Evolutionary conservation across 2,113 vertebrate genomes (phyloP).

Genomic region (Saccopteryx bilineata): DNA sequence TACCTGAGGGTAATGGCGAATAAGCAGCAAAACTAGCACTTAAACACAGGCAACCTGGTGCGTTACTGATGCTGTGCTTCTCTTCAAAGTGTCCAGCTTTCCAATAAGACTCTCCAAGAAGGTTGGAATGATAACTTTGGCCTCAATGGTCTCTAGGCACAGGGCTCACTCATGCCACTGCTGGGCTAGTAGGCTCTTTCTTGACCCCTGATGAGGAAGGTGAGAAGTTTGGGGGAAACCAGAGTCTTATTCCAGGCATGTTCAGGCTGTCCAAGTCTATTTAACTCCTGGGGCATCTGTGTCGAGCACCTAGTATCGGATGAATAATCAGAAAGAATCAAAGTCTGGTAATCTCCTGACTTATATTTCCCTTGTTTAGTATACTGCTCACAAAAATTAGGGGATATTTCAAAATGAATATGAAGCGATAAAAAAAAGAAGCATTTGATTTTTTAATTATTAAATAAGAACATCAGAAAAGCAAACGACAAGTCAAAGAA

Average conservation of each 20-base stretch:
- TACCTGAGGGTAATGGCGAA: neutral
- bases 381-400: no score
- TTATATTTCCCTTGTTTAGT: neutral
- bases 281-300: neutral
- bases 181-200: neutral
- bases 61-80: neutral
- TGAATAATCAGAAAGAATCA: neutral
- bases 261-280: neutral
- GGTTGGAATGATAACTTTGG: neutral
- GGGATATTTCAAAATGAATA: no score
- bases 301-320: neutral
- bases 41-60: neutral
- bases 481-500: no score
- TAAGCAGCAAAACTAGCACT: neutral
- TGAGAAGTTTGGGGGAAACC: neutral
- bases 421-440: no score
- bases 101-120: neutral
- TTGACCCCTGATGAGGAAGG: neutral
- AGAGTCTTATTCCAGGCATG: neutral
- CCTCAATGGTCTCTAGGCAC: neutral
- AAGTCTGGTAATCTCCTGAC: neutral
- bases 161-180: neutral
- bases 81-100: neutral
- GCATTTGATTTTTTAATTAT: no score
- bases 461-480: no score